Evolutionary conservation across 2,797 vertebrate genomes (phyloP).

Genomic region (Rhodeus uyekii): DNA sequence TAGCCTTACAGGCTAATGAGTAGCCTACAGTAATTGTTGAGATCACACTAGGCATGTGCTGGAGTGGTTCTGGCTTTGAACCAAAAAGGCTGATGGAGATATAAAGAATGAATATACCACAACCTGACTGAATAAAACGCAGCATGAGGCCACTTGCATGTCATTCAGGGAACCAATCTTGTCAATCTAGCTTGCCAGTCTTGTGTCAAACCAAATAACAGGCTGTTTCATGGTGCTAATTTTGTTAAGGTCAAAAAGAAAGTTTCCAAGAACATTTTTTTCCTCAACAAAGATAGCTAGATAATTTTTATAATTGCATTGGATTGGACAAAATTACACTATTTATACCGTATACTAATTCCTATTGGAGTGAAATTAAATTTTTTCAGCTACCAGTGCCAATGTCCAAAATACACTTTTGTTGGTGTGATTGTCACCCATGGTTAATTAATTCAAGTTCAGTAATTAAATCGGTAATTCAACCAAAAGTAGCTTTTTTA

Average conservation of each 20-base stretch:
- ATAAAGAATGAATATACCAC: background rate
- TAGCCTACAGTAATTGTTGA: background rate
- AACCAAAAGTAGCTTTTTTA: background rate
- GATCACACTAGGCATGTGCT: background rate
- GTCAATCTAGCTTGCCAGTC: conserved; percentile 1
- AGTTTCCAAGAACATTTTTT: background rate
- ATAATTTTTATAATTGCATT: no score
- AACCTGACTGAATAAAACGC: background rate
- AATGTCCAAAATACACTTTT: no score
- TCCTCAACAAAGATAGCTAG: background rate
- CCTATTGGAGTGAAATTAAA: no score
- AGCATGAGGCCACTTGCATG: background rate
- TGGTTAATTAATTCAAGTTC: no score
- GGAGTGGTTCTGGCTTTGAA: background rate
- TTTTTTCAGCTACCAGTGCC: no score
- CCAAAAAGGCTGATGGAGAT: background rate
- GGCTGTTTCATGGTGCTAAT: background rate
- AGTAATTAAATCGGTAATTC: no score
- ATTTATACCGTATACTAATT: no score
- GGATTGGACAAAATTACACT: no score
- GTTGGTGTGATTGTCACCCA: no score
- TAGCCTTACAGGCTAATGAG: background rate
- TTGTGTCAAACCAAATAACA: conserved; percentile 17
- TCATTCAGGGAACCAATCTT: background rate
- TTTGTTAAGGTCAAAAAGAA: background rate